phyloP scores from a whole-genome alignment of 2,797 vertebrate genomes.

The Propithecus deckenii region DNA sequence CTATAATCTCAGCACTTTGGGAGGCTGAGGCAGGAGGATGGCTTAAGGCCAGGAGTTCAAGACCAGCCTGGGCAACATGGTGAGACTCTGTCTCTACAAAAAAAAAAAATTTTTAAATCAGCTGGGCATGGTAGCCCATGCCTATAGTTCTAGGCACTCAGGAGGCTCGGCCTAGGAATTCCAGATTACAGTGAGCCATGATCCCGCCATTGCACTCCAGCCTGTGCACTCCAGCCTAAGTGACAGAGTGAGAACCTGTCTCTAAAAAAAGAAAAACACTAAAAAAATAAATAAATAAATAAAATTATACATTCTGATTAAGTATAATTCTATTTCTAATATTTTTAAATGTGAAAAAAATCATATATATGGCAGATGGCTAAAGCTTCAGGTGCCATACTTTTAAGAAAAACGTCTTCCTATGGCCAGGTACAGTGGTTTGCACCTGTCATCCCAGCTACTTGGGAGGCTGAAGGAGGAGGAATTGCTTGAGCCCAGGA shows the following conservation, averaged over 20 bases:
- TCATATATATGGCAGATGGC: not conserved
- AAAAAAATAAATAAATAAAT: not conserved
- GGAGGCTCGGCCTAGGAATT: not conserved
- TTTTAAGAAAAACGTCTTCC: not conserved
- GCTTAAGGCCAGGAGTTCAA: not conserved
- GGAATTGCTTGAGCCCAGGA: not conserved
- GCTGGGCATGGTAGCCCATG: no score
- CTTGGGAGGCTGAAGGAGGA: not conserved
- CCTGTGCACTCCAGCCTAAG: not conserved
- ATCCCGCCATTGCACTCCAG: not conserved
- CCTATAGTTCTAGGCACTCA: not conserved
- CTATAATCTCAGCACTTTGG: not conserved
- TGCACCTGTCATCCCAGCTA: not conserved
- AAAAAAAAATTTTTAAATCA: not conserved
- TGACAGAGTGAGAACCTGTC: not conserved
- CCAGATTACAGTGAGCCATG: not conserved
- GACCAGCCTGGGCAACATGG: not conserved
- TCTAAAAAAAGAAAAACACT: not conserved
- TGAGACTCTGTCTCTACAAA: not conserved
- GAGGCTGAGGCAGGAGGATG: not conserved
- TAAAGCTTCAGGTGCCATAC: not conserved
- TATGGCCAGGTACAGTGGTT: not conserved
- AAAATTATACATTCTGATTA: not conserved
- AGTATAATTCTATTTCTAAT: not conserved
- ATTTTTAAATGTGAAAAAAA: not conserved